Conservation (phyloP, 37 sponge, comb jelly and placozoan species). For the Cladorhizidae sp. region DNA sequence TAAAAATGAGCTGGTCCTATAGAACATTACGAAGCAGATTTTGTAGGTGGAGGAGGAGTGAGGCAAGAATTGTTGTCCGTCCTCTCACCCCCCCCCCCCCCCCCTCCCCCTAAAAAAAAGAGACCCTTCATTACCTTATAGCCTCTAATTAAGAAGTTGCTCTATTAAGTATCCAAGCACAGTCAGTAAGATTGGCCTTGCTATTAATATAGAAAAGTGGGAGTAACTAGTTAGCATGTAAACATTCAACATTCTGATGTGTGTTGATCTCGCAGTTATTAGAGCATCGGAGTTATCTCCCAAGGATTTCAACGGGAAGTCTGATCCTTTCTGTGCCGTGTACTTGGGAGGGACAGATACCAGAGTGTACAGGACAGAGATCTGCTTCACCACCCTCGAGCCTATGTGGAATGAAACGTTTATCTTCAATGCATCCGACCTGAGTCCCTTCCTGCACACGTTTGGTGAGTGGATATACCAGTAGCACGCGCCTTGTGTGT, state of each 20-base stretch:
- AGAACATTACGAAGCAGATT: too few species aligned
- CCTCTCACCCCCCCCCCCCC: background rate
- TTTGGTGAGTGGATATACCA: slow-evolving; percentile 10
- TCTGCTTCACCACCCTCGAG: slow-evolving; percentile 41
- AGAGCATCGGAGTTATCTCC: slow-evolving; percentile 17
- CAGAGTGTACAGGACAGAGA: slow-evolving; percentile 48
- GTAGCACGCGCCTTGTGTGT: too few species aligned
- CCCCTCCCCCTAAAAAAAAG: background rate
- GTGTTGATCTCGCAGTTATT: slow-evolving; percentile 28
- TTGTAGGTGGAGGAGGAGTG: too few species aligned
- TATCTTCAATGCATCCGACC: slow-evolving; percentile 3
- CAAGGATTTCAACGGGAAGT: slow-evolving; percentile 63
- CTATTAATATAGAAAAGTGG: too few species aligned
- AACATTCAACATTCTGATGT: too few species aligned
- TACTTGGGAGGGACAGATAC: slow-evolving; percentile 24
- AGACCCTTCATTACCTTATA: too few species aligned
- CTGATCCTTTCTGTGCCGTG: slow-evolving; percentile 84
- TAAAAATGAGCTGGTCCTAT: too few species aligned
- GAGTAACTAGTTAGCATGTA: too few species aligned
- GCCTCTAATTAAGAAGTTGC: too few species aligned
- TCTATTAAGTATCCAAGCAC: too few species aligned
- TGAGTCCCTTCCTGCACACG: slow-evolving; percentile 22
- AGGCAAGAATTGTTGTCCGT: too few species aligned
- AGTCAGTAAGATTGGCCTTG: too few species aligned
- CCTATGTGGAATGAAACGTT: slow-evolving; percentile 77